Evolutionary conservation across 2,888 invertebrate species (phyloP).

Genomic region (Aphrophora alni): DNA sequence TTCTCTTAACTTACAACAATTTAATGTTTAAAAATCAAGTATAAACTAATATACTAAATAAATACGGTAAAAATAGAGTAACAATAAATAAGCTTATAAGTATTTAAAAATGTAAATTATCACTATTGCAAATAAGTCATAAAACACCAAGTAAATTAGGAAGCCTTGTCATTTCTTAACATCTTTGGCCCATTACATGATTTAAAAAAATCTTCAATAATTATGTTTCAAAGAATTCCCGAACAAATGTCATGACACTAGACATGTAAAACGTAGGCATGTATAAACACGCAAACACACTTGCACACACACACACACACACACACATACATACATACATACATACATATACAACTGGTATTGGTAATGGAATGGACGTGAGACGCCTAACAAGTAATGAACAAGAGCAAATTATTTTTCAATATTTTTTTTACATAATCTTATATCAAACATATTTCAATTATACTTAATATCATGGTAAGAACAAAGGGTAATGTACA

Average conservation of each 20-base stretch:
- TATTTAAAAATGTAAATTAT: not conserved
- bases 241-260: not conserved
- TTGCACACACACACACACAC: not conserved
- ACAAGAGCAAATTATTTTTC: constrained; percentile 23
- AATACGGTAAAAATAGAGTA: not conserved
- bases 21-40: not conserved
- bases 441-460: constrained; percentile 27
- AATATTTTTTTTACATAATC: constrained; percentile 10
- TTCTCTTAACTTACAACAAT: not conserved
- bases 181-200: not conserved
- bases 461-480: constrained; percentile 26
- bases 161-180: constrained; percentile 1
- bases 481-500: constrained; percentile 28
- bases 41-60: not conserved
- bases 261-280: not conserved
- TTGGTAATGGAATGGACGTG: constrained; percentile 35
- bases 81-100: not conserved
- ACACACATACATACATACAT: constrained; percentile 10
- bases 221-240: not conserved
- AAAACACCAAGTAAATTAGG: not conserved
- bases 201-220: not conserved
- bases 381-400: constrained; percentile 30
- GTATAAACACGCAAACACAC: not conserved
- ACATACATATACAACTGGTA: constrained; percentile 28
- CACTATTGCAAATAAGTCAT: not conserved